Evolutionary conservation across 1,140 invertebrate species (phyloP).

Genomic region (Achroia grisella): DNA sequence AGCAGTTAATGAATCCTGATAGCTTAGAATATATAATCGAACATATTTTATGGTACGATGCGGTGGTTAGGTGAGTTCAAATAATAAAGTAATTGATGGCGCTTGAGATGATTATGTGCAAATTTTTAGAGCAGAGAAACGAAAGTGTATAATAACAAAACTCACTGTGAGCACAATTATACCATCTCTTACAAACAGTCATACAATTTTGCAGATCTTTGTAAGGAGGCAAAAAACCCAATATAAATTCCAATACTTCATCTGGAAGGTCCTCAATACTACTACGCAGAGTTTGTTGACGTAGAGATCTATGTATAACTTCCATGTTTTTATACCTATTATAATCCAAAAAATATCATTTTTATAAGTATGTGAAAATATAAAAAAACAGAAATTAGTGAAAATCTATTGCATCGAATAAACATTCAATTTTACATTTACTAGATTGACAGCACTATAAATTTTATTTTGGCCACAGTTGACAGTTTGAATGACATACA

Average conservation of each 20-base stretch:
- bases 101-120: no score
- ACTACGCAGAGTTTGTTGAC: constrained; percentile 41
- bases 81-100: no score
- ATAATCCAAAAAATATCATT: not conserved
- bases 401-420: no score
- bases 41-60: no score
- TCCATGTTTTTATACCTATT: constrained; percentile 37
- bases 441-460: no score
- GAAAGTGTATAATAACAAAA: not conserved
- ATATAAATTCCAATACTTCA: constrained; percentile 94
- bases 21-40: no score
- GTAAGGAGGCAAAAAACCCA: constrained; percentile 91
- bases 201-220: constrained; percentile 90
- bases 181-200: constrained; percentile 90
- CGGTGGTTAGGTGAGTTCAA: no score
- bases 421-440: no score
- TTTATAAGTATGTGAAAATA: not conserved
- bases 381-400: not conserved
- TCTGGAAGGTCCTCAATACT: constrained; percentile 86
- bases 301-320: constrained; percentile 35
- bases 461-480: no score
- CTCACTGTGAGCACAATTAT: constrained; percentile 86
- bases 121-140: no score
- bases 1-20: no score
- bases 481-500: no score